Evolutionary conservation across 2,113 vertebrate genomes (phyloP).

Genomic region (Micromys minutus): DNA sequence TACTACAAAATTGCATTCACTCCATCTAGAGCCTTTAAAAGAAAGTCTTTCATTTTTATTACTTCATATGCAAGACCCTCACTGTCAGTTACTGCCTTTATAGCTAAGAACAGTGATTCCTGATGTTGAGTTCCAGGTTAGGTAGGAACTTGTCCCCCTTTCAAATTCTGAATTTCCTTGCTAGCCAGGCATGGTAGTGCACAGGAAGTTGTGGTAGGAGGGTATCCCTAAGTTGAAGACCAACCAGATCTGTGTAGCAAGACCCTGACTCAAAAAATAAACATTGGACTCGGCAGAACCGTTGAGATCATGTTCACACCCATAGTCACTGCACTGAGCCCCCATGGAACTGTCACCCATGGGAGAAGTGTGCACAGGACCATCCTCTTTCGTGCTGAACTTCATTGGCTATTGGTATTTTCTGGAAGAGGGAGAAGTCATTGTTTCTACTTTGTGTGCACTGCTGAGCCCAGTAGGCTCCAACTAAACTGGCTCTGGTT

Average conservation of each 20-base stretch:
- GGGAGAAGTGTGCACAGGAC: neutral
- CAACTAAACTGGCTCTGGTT: neutral
- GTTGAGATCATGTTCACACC: neutral
- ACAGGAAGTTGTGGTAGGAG: neutral
- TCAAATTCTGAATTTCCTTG: conserved; percentile 11
- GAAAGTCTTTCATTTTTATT: conserved; percentile 23
- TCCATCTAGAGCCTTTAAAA: conserved; percentile 15
- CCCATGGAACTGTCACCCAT: neutral
- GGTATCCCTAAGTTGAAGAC: neutral
- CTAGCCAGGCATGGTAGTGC: neutral
- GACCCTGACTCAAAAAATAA: neutral
- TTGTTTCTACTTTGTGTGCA: neutral
- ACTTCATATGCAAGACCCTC: conserved; percentile 27
- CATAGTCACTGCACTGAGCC: neutral
- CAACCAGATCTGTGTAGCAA: neutral
- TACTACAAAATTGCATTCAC: conserved; percentile 3
- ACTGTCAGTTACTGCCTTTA: neutral
- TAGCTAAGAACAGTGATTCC: neutral
- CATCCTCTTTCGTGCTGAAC: neutral
- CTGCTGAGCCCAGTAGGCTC: neutral
- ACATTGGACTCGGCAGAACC: neutral
- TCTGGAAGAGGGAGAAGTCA: neutral
- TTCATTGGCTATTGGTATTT: neutral
- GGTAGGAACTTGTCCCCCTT: neutral
- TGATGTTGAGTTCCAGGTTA: conserved; percentile 41